A percentile compares a stretch with the other conserved stretches of the same genome.
phyloP scores from a whole-genome alignment of 2,113 vertebrate species.

The Pungitius pungitius region DNA sequence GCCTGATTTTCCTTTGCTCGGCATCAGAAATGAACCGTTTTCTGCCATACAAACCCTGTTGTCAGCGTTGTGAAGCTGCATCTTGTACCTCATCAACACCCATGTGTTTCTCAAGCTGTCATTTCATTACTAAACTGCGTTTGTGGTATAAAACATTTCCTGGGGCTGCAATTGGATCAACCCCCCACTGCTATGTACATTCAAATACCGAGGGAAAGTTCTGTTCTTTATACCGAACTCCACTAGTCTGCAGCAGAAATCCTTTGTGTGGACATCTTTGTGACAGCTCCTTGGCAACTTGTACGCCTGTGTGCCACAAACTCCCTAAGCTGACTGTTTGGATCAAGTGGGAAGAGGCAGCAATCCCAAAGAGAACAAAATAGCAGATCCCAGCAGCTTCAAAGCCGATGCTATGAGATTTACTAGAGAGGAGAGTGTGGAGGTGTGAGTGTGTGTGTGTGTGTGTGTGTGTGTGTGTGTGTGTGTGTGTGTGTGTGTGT shows the following conservation, averaged over 20 bases:
- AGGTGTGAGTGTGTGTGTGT: background rate
- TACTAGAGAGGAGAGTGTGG: slow-evolving; percentile 58
- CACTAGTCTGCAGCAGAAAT: slow-evolving; percentile 67
- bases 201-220: slow-evolving; percentile 67
- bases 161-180: slow-evolving; percentile 64
- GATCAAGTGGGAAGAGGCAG: slow-evolving; percentile 77
- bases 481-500: background rate
- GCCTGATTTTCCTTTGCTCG: slow-evolving; percentile 44
- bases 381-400: slow-evolving; percentile 78
- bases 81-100: slow-evolving; percentile 40
- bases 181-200: slow-evolving; percentile 63
- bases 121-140: slow-evolving; percentile 59
- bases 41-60: slow-evolving; percentile 39
- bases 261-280: slow-evolving; percentile 76
- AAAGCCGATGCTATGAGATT: slow-evolving; percentile 74
- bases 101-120: slow-evolving; percentile 60
- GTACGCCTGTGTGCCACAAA: slow-evolving; percentile 69
- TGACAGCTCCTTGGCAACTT: slow-evolving; percentile 79
- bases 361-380: slow-evolving; percentile 80
- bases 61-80: slow-evolving; percentile 47
- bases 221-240: slow-evolving; percentile 74
- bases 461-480: background rate
- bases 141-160: slow-evolving; percentile 50
- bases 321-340: slow-evolving; percentile 78
- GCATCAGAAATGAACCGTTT: slow-evolving; percentile 24